Percentiles rank a stretch among this genome's conserved stretches.
phyloP scores from a whole-genome alignment of 2,113 vertebrate genomes.

The Lycaon pictus region DNA sequence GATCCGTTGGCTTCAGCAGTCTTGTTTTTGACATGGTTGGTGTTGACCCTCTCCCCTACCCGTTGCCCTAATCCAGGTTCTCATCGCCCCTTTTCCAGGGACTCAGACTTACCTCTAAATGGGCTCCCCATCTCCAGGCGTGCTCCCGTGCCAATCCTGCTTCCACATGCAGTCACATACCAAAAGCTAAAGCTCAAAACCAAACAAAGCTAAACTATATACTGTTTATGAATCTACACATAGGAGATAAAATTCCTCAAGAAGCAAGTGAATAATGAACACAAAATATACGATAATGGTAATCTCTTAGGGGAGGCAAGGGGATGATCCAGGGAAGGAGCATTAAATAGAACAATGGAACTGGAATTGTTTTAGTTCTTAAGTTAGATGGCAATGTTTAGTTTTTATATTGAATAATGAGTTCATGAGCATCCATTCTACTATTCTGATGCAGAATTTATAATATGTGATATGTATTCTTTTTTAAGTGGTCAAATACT shows the following conservation, averaged over 20 bases:
- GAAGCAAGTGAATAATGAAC: not conserved
- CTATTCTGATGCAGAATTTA: not conserved
- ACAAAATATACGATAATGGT: not conserved
- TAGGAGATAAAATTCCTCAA: not conserved
- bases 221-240: not conserved
- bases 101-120: not conserved
- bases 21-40: not conserved
- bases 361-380: not conserved
- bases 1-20: not conserved
- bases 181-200: not conserved
- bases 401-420: not conserved
- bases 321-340: not conserved
- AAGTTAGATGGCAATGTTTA: not conserved
- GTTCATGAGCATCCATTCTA: not conserved
- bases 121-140: not conserved
- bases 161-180: not conserved
- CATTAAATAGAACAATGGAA: not conserved
- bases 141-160: not conserved
- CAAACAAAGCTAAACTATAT: not conserved
- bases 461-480: not conserved
- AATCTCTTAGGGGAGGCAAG: not conserved
- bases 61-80: not conserved
- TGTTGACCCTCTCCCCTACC: not conserved
- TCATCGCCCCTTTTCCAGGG: not conserved
- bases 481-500: not conserved